A percentile compares a stretch with the other conserved stretches of the same genome.
Evolutionary conservation across 2,113 vertebrate species (phyloP).

Genomic region (Ochotona princeps): DNA sequence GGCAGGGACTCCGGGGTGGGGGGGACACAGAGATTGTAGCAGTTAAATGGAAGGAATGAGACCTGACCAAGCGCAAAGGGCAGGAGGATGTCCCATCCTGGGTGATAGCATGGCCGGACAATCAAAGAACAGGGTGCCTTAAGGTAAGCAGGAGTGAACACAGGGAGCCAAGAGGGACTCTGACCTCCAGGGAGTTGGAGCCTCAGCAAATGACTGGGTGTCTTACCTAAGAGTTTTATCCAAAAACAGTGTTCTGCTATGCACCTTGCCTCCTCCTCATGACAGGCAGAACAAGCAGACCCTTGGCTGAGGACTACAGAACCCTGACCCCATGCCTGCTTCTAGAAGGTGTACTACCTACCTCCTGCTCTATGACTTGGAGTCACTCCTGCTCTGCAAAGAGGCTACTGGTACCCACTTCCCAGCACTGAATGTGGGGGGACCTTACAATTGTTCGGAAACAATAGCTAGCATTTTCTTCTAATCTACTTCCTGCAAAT

Average conservation of each 20-base stretch:
- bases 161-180: background rate
- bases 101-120: too few species aligned
- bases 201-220: background rate
- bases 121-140: background rate
- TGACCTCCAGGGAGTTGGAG: background rate
- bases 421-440: background rate
- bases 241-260: background rate
- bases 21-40: background rate
- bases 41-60: background rate
- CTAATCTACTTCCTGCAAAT: constrained; percentile 26
- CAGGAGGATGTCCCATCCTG: too few species aligned
- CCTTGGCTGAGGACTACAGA: background rate
- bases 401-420: background rate
- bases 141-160: background rate
- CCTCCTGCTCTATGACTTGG: background rate
- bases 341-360: background rate
- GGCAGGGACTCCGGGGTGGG: too few species aligned
- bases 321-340: background rate
- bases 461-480: constrained; percentile 16
- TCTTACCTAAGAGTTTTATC: constrained; percentile 42
- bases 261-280: background rate
- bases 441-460: background rate
- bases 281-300: background rate
- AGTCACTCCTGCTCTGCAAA: background rate
- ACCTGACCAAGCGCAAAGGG: background rate